Conservation (phyloP, 2,888 invertebrate species). For the Drosophila sordidula region DNA sequence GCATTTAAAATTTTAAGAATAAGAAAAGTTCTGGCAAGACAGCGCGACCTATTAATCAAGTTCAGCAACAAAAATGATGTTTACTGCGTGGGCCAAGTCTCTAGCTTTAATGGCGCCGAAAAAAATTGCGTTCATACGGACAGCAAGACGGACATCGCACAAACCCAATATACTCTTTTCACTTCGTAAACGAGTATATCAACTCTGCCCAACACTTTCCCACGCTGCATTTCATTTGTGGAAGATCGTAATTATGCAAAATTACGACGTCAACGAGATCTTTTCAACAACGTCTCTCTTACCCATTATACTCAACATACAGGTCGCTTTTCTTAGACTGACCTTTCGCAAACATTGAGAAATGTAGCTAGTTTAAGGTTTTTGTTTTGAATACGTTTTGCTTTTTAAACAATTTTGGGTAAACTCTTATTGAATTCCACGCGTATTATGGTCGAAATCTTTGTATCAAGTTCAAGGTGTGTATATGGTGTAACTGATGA, state of each 20-base stretch:
- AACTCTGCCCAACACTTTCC: conserved; percentile 48
- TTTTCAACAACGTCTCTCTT: conserved; percentile 12
- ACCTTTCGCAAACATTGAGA: conserved; percentile 36
- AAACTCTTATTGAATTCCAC: conserved; percentile 57
- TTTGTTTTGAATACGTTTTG: conserved; percentile 45
- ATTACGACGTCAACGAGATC: conserved; percentile 68
- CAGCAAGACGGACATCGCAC: no score
- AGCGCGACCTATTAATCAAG: no score
- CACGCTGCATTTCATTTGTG: conserved; percentile 59
- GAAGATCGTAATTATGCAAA: conserved; percentile 59
- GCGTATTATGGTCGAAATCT: conserved; percentile 19
- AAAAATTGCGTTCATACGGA: no score
- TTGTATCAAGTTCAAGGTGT: conserved; percentile 68
- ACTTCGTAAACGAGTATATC: no score
- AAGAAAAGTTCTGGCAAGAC: no score
- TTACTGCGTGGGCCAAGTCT: no score
- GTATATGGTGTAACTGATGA: conserved; percentile 1
- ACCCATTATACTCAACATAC: background rate
- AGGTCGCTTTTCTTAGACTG: conserved; percentile 36
- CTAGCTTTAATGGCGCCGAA: no score
- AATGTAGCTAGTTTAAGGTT: conserved; percentile 9
- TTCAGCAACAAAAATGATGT: no score
- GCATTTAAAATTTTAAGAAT: no score
- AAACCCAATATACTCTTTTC: no score
- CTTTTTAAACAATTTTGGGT: conserved; percentile 18